Evolutionary conservation across 2,888 invertebrate species (phyloP), one percentile per base, ranked within the genome.

Genomic region (Epicampocera succincta): DNA sequence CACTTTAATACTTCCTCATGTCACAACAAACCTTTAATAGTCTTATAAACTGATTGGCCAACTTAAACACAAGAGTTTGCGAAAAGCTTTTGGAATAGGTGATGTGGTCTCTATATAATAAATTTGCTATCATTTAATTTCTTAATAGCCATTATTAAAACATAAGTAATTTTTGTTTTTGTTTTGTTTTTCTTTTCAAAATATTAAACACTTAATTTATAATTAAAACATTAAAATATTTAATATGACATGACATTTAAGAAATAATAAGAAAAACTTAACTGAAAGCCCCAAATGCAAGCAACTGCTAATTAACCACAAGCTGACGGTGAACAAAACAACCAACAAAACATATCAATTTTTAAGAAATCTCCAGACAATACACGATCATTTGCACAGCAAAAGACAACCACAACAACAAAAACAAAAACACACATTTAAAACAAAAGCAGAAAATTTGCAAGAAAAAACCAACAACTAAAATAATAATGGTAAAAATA

Each of bases 171-270:
- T 25, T 25, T 25, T 25, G 25, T 25, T n/a, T n/a, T n/a, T 2
- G 33, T 33, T 33, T 33, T 33, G 1, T 33, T 5, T 33, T 1
- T 33, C 8, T 33, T 33, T 33, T 4, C 33, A 33, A 11, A 54
- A 33, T 13, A 17, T 29, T 17, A 52, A 77, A 61, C 42, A 52
- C 33, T 66, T 38, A 11, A 42, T 40, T 66, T 71, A 58, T 78
- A 82, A 82, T 82, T 78, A 71, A 82, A 82, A 82, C 74, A 82
- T 82, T 74, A 82, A 81, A 81, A 73, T 63, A 73, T 69, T 50
- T 81, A 73, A 69, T 74, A 78, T 71, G 69, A 82, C 81, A 82
- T 78, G 81, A 78, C 81, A 82, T 82, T 74, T 78, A 66, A 61
- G 9, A 76, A 52, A 68, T 44, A 68, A 75, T 52, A 75, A 52